Percentiles rank a stretch among this genome's conserved stretches.
Conservation (phyloP, 2,113 vertebrate genomes). For the Nipponia nippon region DNA sequence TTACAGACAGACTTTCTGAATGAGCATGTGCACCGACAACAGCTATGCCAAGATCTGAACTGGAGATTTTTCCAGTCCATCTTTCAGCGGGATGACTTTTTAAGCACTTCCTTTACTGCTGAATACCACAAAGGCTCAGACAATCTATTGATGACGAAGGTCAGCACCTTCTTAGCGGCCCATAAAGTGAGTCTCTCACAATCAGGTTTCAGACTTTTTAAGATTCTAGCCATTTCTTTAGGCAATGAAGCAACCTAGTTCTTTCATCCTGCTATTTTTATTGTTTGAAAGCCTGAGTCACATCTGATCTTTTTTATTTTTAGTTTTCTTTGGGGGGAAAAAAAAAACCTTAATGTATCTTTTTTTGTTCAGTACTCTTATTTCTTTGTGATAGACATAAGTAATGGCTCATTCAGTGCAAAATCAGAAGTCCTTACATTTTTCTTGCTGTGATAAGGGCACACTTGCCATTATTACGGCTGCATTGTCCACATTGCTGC, state of each 20-base stretch:
- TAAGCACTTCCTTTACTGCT: conserved; percentile 50
- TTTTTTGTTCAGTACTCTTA: conserved; percentile 30
- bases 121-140: conserved; percentile 51
- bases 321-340: neutral
- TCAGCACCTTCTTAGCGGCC: conserved; percentile 63
- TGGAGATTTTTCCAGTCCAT: conserved; percentile 60
- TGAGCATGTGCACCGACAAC: neutral
- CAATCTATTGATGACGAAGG: conserved; percentile 62
- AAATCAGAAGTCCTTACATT: conserved; percentile 48
- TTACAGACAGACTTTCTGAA: conserved; percentile 40
- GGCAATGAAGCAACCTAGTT: conserved; percentile 53
- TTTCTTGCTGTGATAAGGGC: conserved; percentile 54
- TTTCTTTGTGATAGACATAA: conserved; percentile 60
- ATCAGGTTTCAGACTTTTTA: conserved; percentile 49
- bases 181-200: conserved; percentile 48
- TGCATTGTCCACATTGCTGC: conserved; percentile 26
- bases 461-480: conserved; percentile 25
- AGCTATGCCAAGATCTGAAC: conserved; percentile 26
- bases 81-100: conserved; percentile 50
- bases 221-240: conserved; percentile 56
- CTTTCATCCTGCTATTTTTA: conserved; percentile 53
- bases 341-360: conserved; percentile 18
- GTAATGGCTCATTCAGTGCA: conserved; percentile 46
- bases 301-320: conserved; percentile 64
- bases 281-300: conserved; percentile 62